A percentile compares a stretch with the other conserved stretches of the same genome.
Conservation (phyloP, 2,797 vertebrate species). For the Botia almorhae region DNA sequence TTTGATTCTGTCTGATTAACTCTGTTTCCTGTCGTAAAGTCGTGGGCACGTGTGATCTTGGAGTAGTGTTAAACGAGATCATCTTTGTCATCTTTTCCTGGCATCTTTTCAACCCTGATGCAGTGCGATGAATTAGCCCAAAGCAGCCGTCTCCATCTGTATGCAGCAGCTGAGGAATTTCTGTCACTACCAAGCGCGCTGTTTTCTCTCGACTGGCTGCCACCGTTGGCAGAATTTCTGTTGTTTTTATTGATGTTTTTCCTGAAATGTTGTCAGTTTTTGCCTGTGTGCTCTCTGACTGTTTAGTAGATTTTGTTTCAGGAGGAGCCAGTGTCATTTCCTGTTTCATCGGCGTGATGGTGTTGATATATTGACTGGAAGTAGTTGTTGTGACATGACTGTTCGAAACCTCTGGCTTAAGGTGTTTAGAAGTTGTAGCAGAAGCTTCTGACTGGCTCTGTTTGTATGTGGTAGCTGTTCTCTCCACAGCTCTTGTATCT, state of each 20-base stretch:
- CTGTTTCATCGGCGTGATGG: background rate
- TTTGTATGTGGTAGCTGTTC: background rate
- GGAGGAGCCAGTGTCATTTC: background rate
- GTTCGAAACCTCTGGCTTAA: background rate
- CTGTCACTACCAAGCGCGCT: background rate
- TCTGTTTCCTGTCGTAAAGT: background rate
- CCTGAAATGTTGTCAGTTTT: background rate
- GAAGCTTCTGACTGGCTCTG: background rate
- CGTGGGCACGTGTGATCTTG: background rate
- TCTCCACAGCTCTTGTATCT: background rate
- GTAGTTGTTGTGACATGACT: background rate
- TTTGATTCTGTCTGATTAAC: background rate
- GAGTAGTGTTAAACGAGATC: background rate
- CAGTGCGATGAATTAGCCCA: slow-evolving; percentile 44
- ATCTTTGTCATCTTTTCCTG: slow-evolving; percentile 3
- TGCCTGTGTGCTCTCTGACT: background rate
- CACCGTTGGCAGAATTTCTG: background rate
- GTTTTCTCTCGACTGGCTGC: background rate
- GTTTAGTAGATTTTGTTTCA: slow-evolving; percentile 1
- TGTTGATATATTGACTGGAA: background rate
- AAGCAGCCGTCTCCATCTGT: slow-evolving; percentile 16
- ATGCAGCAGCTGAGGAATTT: background rate
- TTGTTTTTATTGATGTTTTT: background rate
- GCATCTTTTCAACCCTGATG: slow-evolving; percentile 31
- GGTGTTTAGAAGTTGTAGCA: background rate